Base-by-base conservation (phyloP, 2,888 invertebrate genomes). In the Athetis lepigone region DNA sequence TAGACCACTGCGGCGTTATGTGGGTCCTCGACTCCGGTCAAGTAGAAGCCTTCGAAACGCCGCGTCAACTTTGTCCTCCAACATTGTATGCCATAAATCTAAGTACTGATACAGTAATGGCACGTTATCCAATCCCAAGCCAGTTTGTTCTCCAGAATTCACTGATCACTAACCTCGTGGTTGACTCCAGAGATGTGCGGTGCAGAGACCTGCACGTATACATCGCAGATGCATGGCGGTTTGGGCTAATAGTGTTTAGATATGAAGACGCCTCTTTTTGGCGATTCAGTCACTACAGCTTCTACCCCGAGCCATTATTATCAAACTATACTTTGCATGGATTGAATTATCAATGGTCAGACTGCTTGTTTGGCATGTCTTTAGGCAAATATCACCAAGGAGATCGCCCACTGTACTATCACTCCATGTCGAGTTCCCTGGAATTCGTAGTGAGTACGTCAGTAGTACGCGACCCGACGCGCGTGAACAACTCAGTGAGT, bases 11-110 rank as follows among this genome's bases (percentile, higher is more conserved):
- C 80, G 96, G 97, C 52, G 95, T 97, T 2, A 95, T 98, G 80
- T 98, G 98, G 98, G 96, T 97, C 0, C 95, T 98, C 25, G 98
- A 98, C 88, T 97, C 97, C 0, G 98, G 98, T 0, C 96, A 97
- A 83, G 96, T 97, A 0, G 96, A 98, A 83, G 96, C 96, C 0
- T 96, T 96, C 16, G 96, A 96, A 75, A 88, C 91, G 0, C 95
- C 97, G 0, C 96, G 95, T 39, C 97, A 97, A 82, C 89, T 97
- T 3, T 97, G 97, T 80, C 96, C 97, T 0, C 97, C 98, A 0
- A 96, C 97, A 59, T 94, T 98, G 40, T 95, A 96, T 56, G 96
- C 97, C n/a, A 97, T 97, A 79, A 96, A 97, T 82, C 90, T 98
- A 39, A 92, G 92, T 37, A 97, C 96, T 0, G 96, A 98, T 84